Evolutionary conservation across 2,888 invertebrate species (phyloP), one percentile per base, ranked within the genome.

Genomic region (Leptopilina syphax): DNA sequence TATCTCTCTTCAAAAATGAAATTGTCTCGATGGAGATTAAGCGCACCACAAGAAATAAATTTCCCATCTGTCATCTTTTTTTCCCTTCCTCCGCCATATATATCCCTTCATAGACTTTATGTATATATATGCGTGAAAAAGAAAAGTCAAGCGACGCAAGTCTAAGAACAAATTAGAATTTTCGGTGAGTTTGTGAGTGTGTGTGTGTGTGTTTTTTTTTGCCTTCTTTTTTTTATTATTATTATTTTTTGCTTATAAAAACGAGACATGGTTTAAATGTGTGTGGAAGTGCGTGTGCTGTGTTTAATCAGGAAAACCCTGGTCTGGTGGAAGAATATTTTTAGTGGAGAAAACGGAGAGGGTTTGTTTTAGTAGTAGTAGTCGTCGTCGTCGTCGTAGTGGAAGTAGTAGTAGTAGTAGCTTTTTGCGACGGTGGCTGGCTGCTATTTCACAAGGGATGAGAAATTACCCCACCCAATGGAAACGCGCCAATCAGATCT

Each of bases 401-500:
- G 3, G 34, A 2, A 1, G 34, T 34, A 34, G 34, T 34, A 34
- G 34, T 34, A 34, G 34, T 34, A 34, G 34, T 57, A 57, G 73
- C 57, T 73, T 34, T 78, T 77, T 78, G 79, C 78, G 80, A 78
- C 82, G 82, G 82, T 84, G 84, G 81, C 84, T 83, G 83, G 84
- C 82, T 82, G 82, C 81, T 82, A 83, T 84, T 81, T 82, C 82
- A 83, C 82, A 80, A 50, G 82, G 84, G 85, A 85, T 84, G 85
- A 88, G 86, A 87, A 86, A 85, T 88, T 86, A 84, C 88, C 88
- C 87, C 87, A 87, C 87, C 86, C 87, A 82, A 84, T 83, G 79
- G 76, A 78, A 82, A 86, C 84, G 88, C 88, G 87, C 91, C 91
- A 90, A 91, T 91, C 87, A 86, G 86, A 85, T 84, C 84, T 83